Base-by-base conservation (phyloP, 2,888 invertebrate species). In the Drosophila quasianomalipes region DNA sequence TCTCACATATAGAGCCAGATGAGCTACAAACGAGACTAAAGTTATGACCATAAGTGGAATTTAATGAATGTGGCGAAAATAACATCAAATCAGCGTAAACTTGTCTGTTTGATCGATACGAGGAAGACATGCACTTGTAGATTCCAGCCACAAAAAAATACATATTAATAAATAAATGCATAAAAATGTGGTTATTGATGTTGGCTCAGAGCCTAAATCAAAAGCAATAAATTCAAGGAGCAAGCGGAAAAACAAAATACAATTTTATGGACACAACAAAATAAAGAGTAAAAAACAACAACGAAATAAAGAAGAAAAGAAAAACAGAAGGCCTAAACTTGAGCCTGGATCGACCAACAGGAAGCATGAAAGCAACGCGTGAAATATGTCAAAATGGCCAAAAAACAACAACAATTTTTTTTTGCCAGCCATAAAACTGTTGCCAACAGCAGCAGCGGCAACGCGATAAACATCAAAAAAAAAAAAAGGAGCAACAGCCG, bases 371-470 rank as follows among this genome's bases (percentile, higher is more conserved):
- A 61, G 68, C 72, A 63, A 61, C 83, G 74, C 76, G 76, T 81
- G 76, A 81, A 81, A 81, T 80, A 80, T 83, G 83, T 76, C 81
- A 81, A 76, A 81, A 81, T 75, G 62, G 60, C 63, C 72, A 68
- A 57, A 28, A 28, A 57, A 39, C 30, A 41, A 3, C n/a, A 39
- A 19, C 4, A 28, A 35, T 16, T 57, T 57, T 39, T 41, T 65
- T 58, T 65, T 28, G 47, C 44, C 41, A 61, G 58, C 59, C 79
- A 82, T 79, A 76, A 76, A 80, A 72, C 64, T 74, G 82, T 80
- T 82, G 81, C 54, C 78, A 71, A 64, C 62, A 71, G 75, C 75
- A 39, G 33, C 41, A 6, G 35, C 39, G 59, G 62, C 51, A 33
- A 41, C 65, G 55, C 64, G 79, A 65, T 63, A 79, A 68, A 75